phyloP scores from a whole-genome alignment of 1,140 invertebrate genomes.

The Papilio glaucus region DNA sequence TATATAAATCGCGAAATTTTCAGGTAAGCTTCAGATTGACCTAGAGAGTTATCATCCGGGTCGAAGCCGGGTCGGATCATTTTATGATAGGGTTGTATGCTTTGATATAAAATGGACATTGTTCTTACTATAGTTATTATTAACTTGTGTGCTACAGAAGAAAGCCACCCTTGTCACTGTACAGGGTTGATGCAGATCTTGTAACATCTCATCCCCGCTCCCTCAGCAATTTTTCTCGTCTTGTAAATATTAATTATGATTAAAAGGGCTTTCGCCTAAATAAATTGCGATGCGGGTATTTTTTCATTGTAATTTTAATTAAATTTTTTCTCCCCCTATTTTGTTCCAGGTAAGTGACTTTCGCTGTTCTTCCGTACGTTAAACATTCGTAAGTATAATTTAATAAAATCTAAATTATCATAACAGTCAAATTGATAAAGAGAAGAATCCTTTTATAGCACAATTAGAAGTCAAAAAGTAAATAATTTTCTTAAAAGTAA shows the following conservation, averaged over 20 bases:
- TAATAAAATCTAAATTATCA: slow-evolving; percentile 18
- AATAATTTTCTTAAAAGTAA: too few species aligned
- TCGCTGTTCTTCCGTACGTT: slow-evolving; percentile 54
- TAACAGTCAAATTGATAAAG: too few species aligned
- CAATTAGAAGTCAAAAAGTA: too few species aligned
- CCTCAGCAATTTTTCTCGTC: slow-evolving; percentile 52
- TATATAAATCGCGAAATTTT: too few species aligned
- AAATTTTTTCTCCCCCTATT: slow-evolving; percentile 64
- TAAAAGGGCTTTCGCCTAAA: slow-evolving; percentile 73
- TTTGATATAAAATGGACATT: too few species aligned
- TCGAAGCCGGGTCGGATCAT: too few species aligned
- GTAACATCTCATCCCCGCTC: slow-evolving; percentile 42
- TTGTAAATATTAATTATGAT: slow-evolving; percentile 81
- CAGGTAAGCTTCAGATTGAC: too few species aligned
- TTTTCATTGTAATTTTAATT: slow-evolving; percentile 79
- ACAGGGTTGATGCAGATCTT: slow-evolving; percentile 39
- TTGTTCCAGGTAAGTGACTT: slow-evolving; percentile 79
- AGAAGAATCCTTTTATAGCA: too few species aligned
- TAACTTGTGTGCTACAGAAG: not conserved
- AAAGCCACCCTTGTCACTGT: not conserved
- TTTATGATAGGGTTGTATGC: too few species aligned
- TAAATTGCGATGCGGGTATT: slow-evolving; percentile 68
- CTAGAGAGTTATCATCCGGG: too few species aligned
- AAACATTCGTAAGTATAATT: slow-evolving; percentile 44
- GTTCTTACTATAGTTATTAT: not conserved